Evolutionary conservation across 2,113 vertebrate genomes (phyloP).

Genomic region (Aspiorhynchus laticeps): DNA sequence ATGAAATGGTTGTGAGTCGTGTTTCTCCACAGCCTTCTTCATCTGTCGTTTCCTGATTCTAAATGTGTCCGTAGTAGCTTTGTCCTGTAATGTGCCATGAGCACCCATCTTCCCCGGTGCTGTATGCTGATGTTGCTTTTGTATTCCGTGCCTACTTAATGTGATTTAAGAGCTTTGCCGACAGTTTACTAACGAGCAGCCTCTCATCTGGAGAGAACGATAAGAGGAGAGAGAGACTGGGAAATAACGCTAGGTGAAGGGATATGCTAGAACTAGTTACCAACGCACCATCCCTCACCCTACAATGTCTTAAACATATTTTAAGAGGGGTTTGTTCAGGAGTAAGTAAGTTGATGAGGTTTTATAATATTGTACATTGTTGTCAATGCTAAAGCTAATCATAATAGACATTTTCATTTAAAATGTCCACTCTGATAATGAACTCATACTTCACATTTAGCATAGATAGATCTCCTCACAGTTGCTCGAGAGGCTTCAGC

Average conservation of each 20-base stretch:
- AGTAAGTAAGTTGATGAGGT: background rate
- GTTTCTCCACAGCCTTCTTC: slow-evolving; percentile 20
- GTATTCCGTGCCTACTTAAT: slow-evolving; percentile 58
- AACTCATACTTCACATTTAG: background rate
- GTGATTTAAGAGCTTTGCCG: slow-evolving; percentile 58
- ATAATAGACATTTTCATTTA: slow-evolving; percentile 6
- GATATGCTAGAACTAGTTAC: slow-evolving; percentile 29
- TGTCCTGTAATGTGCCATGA: slow-evolving; percentile 38
- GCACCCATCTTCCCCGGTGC: slow-evolving; percentile 50
- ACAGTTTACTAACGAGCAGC: slow-evolving; percentile 57
- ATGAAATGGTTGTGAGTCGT: slow-evolving; percentile 2
- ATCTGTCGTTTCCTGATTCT: slow-evolving; percentile 17
- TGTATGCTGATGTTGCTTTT: slow-evolving; percentile 58
- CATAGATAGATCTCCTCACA: background rate
- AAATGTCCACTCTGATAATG: slow-evolving; percentile 6
- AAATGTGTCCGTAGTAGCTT: slow-evolving; percentile 32
- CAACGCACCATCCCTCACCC: background rate
- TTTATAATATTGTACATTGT: background rate
- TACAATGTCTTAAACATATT: slow-evolving; percentile 31
- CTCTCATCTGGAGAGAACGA: slow-evolving; percentile 57
- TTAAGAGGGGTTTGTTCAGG: slow-evolving; percentile 12
- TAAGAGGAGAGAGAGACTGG: slow-evolving; percentile 41
- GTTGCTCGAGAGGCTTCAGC: background rate
- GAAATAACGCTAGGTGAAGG: slow-evolving; percentile 30
- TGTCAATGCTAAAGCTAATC: slow-evolving; percentile 30